Conservation (phyloP, 2,888 invertebrate genomes). For the Helobdella robusta region DNA sequence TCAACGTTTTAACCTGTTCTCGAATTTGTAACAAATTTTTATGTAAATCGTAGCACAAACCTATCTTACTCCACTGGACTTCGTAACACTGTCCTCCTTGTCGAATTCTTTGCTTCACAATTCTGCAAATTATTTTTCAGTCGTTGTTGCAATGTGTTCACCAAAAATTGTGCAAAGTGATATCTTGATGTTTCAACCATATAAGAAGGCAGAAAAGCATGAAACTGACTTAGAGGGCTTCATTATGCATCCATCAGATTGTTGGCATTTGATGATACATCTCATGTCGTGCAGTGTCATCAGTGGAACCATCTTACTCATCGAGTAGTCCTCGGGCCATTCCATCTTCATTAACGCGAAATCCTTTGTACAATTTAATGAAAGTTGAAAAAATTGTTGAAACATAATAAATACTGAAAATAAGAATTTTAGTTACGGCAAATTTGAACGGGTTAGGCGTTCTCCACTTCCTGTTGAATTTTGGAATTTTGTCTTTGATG, state of each 20-base stretch:
- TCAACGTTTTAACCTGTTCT: too few relatives aligned
- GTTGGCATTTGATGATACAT: background rate
- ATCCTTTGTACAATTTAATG: slow-evolving; percentile 32
- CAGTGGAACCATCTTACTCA: slow-evolving; percentile 44
- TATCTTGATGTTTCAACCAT: too few relatives aligned
- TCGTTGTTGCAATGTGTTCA: too few relatives aligned
- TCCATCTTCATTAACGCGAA: slow-evolving; percentile 40
- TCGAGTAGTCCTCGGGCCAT: slow-evolving; percentile 43
- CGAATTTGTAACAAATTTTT: too few relatives aligned
- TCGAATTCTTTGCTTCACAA: slow-evolving; percentile 41
- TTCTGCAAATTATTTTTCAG: slow-evolving; percentile 36
- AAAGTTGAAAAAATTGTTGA: background rate
- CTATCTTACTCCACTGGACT: slow-evolving; percentile 42
- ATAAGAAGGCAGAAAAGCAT: too few relatives aligned
- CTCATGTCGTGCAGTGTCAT: slow-evolving; percentile 43
- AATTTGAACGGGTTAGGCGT: slow-evolving; percentile 36
- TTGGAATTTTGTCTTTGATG: slow-evolving; percentile 38
- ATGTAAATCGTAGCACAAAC: too few relatives aligned
- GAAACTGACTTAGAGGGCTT: too few relatives aligned
- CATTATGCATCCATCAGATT: background rate
- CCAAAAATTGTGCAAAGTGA: too few relatives aligned
- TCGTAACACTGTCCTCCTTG: slow-evolving; percentile 42
- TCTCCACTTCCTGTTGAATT: slow-evolving; percentile 36
- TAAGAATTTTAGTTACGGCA: slow-evolving; percentile 23
- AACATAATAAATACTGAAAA: background rate